These are phyloP conservation scores for Otis tarda DNA, from an alignment of 2,113 vertebrate species.

Conservation along the genomic window DNA sequence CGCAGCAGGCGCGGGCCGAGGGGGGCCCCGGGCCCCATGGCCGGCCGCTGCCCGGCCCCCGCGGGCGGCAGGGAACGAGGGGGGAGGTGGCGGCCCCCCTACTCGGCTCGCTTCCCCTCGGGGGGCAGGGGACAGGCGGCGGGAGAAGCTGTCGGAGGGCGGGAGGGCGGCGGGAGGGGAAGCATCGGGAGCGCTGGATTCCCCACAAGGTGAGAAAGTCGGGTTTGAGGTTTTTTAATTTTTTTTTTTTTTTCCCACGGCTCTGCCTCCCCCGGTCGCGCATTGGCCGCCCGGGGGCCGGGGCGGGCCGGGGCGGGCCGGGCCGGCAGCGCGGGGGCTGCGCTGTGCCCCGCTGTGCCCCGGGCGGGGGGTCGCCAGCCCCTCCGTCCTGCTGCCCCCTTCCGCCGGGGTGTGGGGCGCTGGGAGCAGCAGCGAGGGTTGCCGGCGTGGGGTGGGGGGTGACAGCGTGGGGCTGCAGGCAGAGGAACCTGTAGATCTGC, in stretches of 20 bases:
- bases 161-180: not conserved
- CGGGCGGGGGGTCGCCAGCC: no score
- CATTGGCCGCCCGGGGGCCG: constrained; percentile 29
- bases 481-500: not conserved
- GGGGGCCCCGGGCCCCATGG: constrained; percentile 79
- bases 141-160: not conserved
- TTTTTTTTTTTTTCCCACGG: not conserved
- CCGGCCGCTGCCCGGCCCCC: constrained; percentile 22
- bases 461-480: not conserved
- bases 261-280: constrained; percentile 12
- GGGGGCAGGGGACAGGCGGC: not conserved
- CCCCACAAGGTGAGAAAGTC: constrained; percentile 66
- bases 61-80: not conserved
- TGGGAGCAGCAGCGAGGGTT: not conserved
- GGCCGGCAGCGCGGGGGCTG: not conserved
- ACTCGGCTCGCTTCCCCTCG: not conserved
- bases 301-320: constrained; percentile 20
- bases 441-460: no score
- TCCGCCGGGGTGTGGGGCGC: not conserved
- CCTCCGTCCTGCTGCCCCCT: not conserved
- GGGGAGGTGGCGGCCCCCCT: not conserved
- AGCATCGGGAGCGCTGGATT: not conserved
- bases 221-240: not conserved
- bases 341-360: no score
- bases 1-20: constrained; percentile 76